Base-by-base conservation (phyloP, 2,113 vertebrate species). In the Hirundichthys speculiger region DNA sequence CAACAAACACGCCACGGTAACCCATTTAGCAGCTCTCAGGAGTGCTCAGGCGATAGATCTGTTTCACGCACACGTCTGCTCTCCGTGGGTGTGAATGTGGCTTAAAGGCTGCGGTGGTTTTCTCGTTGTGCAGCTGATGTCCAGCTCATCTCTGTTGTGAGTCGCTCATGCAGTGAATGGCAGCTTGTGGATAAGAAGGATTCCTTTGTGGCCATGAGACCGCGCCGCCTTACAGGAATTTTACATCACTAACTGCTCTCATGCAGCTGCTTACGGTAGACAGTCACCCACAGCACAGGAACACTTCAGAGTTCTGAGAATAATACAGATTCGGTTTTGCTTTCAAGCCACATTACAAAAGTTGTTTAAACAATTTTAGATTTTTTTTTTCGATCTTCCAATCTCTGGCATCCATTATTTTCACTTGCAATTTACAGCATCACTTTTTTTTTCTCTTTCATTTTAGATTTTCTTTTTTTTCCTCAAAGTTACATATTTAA, bases 101-200 rank as follows among this genome's bases (percentile, higher is more conserved):
- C 67, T 75, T 50, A 19, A 64, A 65, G 54, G 42, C 47, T 25
- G 15, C 53, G 49, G 55, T 57, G 25, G 48, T 42, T 73, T 63
- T 39, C 20, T 48, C 40, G 22, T 13, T 21, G 57, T 41, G 66
- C 30, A 49, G 43, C 16, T 16, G 19, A 46, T 65, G 70, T 70
- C 66, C 65, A 59, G 3, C 21, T 73, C 60, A 55, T 56, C 56
- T 73, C 73, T 41, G 22, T 1, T 48, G 66, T 76, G 80, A 77
- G 18, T 81, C 77, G 51, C 40, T 52, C 48, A 2, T 43, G 25
- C 38, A 14, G 6, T 47, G 51, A 72, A 53, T 42, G 69, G 62
- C 64, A 47, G 55, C 58, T 46, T 7, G 21, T 21, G 54, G 47
- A 30, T 21, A 20, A 58, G 49, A 25, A 8, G 11, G 56, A 69